Conservation (phyloP, 2,888 invertebrate species). For the Ormyrus rosae region DNA sequence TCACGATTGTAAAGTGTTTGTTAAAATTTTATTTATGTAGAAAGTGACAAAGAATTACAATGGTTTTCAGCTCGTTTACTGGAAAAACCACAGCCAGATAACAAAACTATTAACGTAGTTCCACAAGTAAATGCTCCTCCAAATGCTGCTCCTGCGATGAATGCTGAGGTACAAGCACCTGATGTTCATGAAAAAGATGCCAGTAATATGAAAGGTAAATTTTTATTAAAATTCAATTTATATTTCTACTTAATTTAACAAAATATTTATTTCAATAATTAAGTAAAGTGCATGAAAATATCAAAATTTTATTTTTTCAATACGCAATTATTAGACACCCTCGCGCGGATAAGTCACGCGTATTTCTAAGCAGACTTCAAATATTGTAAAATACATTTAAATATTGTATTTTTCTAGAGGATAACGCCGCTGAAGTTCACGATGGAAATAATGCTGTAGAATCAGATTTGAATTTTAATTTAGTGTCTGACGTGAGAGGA, state of each 20-base stretch:
- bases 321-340: neutral
- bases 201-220: constrained; percentile 49
- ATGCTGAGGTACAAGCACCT: constrained; percentile 36
- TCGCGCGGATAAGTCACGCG: neutral
- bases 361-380: neutral
- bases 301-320: neutral
- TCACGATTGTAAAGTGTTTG: no score
- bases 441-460: constrained; percentile 47
- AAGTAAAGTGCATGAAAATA: neutral
- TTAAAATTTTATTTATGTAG: neutral
- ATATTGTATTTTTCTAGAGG: constrained; percentile 28
- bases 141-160: constrained; percentile 14
- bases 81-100: constrained; percentile 45
- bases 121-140: constrained; percentile 46
- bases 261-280: neutral
- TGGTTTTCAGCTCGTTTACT: constrained; percentile 44
- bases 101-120: constrained; percentile 40
- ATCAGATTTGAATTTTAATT: constrained; percentile 47
- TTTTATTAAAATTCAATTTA: neutral
- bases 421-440: constrained; percentile 52
- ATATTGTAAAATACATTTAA: neutral
- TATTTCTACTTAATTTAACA: neutral
- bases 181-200: constrained; percentile 49
- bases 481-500: constrained; percentile 39
- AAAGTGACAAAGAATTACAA: constrained; percentile 21